These are phyloP conservation scores for Meiosimyza platycephala DNA, from an alignment of 2,888 invertebrate genomes.

Conservation along the genomic window DNA sequence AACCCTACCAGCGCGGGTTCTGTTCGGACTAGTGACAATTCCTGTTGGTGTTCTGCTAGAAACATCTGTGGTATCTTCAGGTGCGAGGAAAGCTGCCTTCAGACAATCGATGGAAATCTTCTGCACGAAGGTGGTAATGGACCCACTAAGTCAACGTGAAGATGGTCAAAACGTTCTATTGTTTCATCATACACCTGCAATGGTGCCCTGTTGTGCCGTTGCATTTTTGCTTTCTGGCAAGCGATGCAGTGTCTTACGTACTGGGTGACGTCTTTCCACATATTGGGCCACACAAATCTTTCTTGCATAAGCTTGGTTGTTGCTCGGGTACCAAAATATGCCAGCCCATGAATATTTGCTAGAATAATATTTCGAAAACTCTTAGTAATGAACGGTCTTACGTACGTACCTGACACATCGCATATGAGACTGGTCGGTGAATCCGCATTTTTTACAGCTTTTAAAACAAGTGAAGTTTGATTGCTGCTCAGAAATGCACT, in stretches of 20 bases:
- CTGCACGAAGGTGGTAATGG: constrained; percentile 24
- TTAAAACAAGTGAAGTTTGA: constrained; percentile 17
- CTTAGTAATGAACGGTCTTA: constrained; percentile 32
- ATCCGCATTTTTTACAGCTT: constrained; percentile 27
- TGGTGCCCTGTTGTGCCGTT: constrained; percentile 26
- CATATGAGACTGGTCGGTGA: constrained; percentile 33
- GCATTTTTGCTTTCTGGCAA: constrained; percentile 30
- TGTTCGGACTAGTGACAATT: neutral
- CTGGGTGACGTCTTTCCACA: constrained; percentile 20
- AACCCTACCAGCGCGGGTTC: neutral
- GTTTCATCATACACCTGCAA: constrained; percentile 11
- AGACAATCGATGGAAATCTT: constrained; percentile 2
- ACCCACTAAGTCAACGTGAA: constrained; percentile 63
- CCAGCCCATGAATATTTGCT: constrained; percentile 25
- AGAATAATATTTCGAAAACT: constrained; percentile 27
- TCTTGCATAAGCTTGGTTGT: constrained; percentile 27
- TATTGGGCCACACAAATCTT: constrained; percentile 36
- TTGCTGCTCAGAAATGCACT: neutral
- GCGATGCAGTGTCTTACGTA: constrained; percentile 25
- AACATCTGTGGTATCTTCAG: neutral
- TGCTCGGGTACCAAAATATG: constrained; percentile 32
- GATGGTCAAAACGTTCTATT: constrained; percentile 31
- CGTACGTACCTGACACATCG: constrained; percentile 24
- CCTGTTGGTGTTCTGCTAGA: neutral
- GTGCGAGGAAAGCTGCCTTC: neutral